Evolutionary conservation across 2,113 vertebrate species (phyloP), one percentile per base, ranked within the genome.

Genomic region (Uria lomvia): DNA sequence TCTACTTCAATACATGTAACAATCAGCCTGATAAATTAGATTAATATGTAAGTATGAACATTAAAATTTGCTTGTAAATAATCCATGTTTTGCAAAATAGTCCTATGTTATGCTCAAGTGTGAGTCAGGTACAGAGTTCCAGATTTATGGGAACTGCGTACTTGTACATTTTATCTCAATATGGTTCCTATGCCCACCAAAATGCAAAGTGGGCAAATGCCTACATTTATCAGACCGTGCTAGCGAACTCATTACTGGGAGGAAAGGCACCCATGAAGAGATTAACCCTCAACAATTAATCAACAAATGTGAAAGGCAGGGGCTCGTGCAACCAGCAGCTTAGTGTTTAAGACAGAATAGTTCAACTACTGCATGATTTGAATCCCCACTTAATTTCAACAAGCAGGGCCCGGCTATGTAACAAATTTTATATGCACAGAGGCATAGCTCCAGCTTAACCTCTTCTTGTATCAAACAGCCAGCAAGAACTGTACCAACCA

Each of bases 31-130:
- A 70, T 53, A 79, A 80, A 93, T 80, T 22, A 83, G 53, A 47
- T 22, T 75, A 29, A 80, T 47, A 19, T 90, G 6, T 62, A 90
- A 92, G 24, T 86, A 75, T 21, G 5, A 90, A 73, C 38, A 96
- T 91, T 97, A 96, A 96, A 96, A 80, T 43, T 88, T 90, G 74
- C 55, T 76, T 90, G 59, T 70, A 80, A 76, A 77, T 85, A 5
- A 85, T n/a, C 24, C 12, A 47, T 21, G 34, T 53, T 90, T 73
- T 94, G 47, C 42, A 78, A 24, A 66, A 29, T 18, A 82, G 20
- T 10, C 40, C 19, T 78, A 2, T 32, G 40, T 58, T 62, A 34
- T 40, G 38, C 23, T 70, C 53, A 83, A 73, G 36, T 6, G 5
- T 16, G 70, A 87, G 29, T 74, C 63, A 62, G 47, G 26, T 16